Evolutionary conservation across 2,888 invertebrate species (phyloP).

Genomic region (Euphydryas editha): DNA sequence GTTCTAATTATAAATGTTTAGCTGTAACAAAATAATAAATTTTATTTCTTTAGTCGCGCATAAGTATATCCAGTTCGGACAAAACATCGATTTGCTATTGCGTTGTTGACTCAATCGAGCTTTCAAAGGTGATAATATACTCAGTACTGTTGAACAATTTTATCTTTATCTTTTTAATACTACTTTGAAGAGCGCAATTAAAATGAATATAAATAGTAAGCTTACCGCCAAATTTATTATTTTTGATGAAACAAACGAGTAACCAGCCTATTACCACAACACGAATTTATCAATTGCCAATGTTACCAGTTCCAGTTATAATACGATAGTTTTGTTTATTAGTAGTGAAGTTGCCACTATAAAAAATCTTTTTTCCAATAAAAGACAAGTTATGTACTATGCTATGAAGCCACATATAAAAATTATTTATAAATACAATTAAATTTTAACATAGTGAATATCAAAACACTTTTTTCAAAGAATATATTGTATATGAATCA

Average conservation of each 20-base stretch:
- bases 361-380: neutral
- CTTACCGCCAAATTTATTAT: conserved; percentile 37
- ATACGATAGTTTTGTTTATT: neutral
- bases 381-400: neutral
- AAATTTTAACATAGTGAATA: no score
- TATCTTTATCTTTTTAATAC: neutral
- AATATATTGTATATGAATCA: neutral
- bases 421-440: no score
- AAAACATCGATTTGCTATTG: conserved; percentile 71
- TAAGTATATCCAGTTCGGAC: conserved; percentile 19
- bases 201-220: conserved; percentile 8
- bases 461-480: no score
- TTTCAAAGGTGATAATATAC: conserved; percentile 1
- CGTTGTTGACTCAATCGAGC: conserved; percentile 48
- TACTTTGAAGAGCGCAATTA: neutral
- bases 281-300: conserved; percentile 19
- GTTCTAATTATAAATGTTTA: conserved; percentile 53
- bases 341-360: neutral
- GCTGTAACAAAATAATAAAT: conserved; percentile 64
- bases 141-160: neutral
- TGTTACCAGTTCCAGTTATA: conserved; percentile 26
- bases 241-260: conserved; percentile 24
- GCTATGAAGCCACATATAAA: no score
- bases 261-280: conserved; percentile 5
- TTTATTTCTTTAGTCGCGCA: conserved; percentile 30